phyloP scores from a whole-genome alignment of 2,113 vertebrate species.

The Mirounga angustirostris region DNA sequence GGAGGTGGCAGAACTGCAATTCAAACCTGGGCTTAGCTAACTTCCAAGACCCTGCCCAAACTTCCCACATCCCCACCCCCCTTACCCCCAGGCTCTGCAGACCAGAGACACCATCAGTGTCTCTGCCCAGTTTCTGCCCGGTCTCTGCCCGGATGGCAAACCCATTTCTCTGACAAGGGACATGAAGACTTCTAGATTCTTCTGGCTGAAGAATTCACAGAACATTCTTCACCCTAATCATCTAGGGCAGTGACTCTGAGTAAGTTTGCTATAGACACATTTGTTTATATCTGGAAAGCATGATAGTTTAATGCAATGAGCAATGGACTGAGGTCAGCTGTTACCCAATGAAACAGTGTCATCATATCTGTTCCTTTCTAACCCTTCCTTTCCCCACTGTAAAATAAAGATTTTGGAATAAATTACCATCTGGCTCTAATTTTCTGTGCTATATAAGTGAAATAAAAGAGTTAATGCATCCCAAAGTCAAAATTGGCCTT shows the following conservation, averaged over 20 bases:
- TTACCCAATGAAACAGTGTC: not conserved
- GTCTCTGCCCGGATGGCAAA: not conserved
- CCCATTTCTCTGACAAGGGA: not conserved
- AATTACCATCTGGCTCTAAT: not conserved
- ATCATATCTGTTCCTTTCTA: not conserved
- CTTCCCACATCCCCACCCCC: not conserved
- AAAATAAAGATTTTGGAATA: constrained; percentile 17
- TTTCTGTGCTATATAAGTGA: not conserved
- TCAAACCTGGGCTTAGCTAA: not conserved
- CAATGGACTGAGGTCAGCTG: not conserved
- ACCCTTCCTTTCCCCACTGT: not conserved
- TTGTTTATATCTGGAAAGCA: not conserved
- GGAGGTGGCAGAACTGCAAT: not conserved
- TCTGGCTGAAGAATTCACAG: not conserved
- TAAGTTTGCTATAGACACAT: not conserved
- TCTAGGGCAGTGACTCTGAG: not conserved
- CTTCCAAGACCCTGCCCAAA: not conserved
- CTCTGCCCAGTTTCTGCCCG: not conserved
- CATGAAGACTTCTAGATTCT: not conserved
- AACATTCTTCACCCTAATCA: not conserved
- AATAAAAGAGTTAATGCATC: not conserved
- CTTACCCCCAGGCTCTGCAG: not conserved
- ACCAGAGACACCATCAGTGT: not conserved
- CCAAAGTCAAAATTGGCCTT: not conserved
- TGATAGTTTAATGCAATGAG: not conserved